Evolutionary conservation across 2,797 vertebrate species (phyloP), one percentile per base, ranked within the genome.

Genomic region (Propithecus deckenii): DNA sequence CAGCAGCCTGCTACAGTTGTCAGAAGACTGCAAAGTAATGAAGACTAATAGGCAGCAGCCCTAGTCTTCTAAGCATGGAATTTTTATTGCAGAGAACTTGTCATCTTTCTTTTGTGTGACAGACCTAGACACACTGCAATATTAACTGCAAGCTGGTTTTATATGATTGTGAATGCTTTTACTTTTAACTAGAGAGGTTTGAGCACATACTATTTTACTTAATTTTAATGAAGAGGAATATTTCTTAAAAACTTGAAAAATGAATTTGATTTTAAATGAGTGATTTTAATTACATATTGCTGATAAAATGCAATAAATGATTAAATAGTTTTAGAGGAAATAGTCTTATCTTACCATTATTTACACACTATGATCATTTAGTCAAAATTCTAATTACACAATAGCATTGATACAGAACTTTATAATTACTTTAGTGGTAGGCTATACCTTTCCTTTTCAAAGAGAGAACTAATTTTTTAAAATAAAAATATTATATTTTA

Each of bases 11-110:
- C 99, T 99, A 98, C 99, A 99, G 99, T 99, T 99, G 99, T 99
- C 99, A 99, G 98, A 99, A 98, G 98, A 99, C 99, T 99, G 99
- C 99, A 99, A 99, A 99, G 99, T 99, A 99, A 99, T 99, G 99
- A 99, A 99, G 99, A 99, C 99, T 99, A 99, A 99, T 99, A 99
- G 99, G 98, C 98, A 99, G 98, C 98, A 98, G 98, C 98, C 98
- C 97, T 98, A 98, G 99, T 99, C 98, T 99, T 99, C 99, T 99
- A 99, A 99, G 99, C 99, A 99, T 98, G 98, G 99, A 99, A 99
- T 99, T 99, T 99, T 99, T 99, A 99, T 99, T 99, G 98, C 99
- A 98, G 98, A 97, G 97, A 99, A 99, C 99, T 99, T 99, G 99
- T 99, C 99, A 99, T 99, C 98, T 99, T 99, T 99, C 99, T 99